Base-by-base conservation (phyloP, 2,113 vertebrate genomes). In the Protobothrops flavoviridis region DNA sequence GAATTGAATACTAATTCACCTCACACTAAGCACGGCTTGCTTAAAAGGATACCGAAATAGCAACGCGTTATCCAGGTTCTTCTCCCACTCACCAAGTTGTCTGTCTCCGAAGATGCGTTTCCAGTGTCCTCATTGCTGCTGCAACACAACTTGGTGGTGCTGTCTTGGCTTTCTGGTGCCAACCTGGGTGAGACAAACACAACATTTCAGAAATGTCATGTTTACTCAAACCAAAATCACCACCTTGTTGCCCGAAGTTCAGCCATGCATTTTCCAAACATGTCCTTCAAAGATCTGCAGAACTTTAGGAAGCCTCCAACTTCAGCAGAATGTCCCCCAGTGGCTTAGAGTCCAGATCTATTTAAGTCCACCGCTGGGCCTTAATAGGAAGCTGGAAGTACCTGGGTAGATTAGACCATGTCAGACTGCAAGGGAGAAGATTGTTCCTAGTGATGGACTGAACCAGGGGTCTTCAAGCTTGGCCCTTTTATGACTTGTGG, bases 91-190 rank as follows among this genome's bases (percentile, higher is more conserved):
- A 93, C 87, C 64, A 64, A 0, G 33, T 8, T 56, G 15, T 50
- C 93, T 90, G 89, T 13, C 53, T 88, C 92, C 74, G 69, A n/a
- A 90, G 43, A 17, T 5, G 2, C 12, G 0, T 61, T 90, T n/a
- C 39, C 13, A 0, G 23, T 2, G 6, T 21, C 48, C 89, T 0
- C 50, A 59, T n/a, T 24, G 56, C 29, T 21, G 53, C 29, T 48
- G 5, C 2, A 93, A 45, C 56, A 93, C 61, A 45, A 93, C 52
- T 87, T 94, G 74, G 85, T 69, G 52, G 64, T 64, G n/a, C 26
- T 91, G 81, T 90, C 94, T 92, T 48, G 45, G 4, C 56, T 74
- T 0, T 0, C 3, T 3, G 55, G 2, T 24, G 55, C 2, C 45
- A 92, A 24, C 0, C 57, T 85, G 45, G 8, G 23, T 23, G 56